Base-by-base conservation (phyloP, 2,113 vertebrate species). In the Ochotona princeps region DNA sequence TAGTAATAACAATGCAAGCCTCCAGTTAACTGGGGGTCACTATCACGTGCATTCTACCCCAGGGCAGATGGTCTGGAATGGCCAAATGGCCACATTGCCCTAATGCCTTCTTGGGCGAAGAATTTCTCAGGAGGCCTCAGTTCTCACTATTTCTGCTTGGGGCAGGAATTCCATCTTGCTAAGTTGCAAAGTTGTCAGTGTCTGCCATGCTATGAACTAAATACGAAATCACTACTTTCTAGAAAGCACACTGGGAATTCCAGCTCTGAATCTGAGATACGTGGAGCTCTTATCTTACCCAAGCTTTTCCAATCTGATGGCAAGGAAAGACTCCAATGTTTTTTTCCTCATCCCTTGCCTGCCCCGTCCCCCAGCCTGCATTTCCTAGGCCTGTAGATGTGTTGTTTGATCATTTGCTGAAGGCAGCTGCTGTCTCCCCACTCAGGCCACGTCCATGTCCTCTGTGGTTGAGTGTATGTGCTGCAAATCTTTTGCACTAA, bases 181-280 rank as follows among this genome's bases (percentile, higher is more conserved):
- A 32, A 12, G 13, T 66, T 66, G 20, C 9, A 15, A 83, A 51
- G 26, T 2, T 4, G 4, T 21, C 13, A 0, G 3, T n/a, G 23
- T 69, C 30, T 75, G 3, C 30, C 54, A 12, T 26, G 15, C 44
- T 61, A 30, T 60, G 65, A 49, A 30, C 61, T 91, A 49, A 35
- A 1, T 66, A 35, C 67, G 70, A 30, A 72, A 18, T 38, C 26
- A 30, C 51, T 26, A 20, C 47, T 63, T 89, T 60, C 63, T n/a
- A 12, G n/a, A 89, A 94, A 88, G 28, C 18, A 10, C 25, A 38
- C 54, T 80, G 23, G 14, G 20, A 86, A 49, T 79, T 86, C 25
- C 30, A 85, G 7, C 49, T 89, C 47, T 83, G 60, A 79, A 32
- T 20, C 0, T 51, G 38, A 78, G 69, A 75, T 32, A 23, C n/a